Evolutionary conservation across 2,113 vertebrate species (phyloP).

Genomic region (Pelodiscus sinensis): DNA sequence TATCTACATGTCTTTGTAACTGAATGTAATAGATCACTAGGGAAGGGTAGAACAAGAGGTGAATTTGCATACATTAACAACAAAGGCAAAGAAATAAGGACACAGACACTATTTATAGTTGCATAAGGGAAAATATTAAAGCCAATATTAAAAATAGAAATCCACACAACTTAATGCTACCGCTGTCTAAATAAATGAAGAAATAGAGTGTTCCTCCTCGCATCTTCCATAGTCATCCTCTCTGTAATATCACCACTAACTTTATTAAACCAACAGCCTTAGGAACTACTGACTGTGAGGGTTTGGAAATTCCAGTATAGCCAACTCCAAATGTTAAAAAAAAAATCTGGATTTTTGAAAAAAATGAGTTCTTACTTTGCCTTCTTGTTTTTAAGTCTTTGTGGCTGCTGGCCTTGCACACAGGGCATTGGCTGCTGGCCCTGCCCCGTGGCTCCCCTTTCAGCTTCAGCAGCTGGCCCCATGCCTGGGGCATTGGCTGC

Average conservation of each 20-base stretch:
- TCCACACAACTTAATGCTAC: conserved; percentile 44
- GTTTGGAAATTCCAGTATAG: conserved; percentile 9
- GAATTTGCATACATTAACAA: conserved; percentile 63
- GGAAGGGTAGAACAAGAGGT: conserved; percentile 67
- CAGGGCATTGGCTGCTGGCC: not conserved
- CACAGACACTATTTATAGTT: conserved; percentile 62
- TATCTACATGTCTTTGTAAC: conserved; percentile 64
- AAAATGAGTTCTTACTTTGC: too few species aligned
- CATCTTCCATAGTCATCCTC: conserved; percentile 14
- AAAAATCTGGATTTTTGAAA: not conserved
- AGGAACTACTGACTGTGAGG: not conserved
- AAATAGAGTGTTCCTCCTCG: conserved; percentile 42
- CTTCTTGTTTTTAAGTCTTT: too few species aligned
- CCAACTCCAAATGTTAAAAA: conserved; percentile 3
- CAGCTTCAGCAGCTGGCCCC: not conserved
- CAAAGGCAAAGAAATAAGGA: conserved; percentile 61
- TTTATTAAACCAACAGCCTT: conserved; percentile 30
- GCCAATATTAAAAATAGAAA: conserved; percentile 47
- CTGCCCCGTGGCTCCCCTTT: not conserved
- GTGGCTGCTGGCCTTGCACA: too few species aligned
- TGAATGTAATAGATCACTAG: conserved; percentile 69
- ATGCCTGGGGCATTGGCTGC: not conserved
- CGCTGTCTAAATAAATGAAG: conserved; percentile 47
- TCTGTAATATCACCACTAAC: conserved; percentile 35
- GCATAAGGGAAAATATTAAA: conserved; percentile 69